These are phyloP conservation scores for Tipula helvola DNA, from an alignment of 2,888 invertebrate species.

Conservation along the genomic window DNA sequence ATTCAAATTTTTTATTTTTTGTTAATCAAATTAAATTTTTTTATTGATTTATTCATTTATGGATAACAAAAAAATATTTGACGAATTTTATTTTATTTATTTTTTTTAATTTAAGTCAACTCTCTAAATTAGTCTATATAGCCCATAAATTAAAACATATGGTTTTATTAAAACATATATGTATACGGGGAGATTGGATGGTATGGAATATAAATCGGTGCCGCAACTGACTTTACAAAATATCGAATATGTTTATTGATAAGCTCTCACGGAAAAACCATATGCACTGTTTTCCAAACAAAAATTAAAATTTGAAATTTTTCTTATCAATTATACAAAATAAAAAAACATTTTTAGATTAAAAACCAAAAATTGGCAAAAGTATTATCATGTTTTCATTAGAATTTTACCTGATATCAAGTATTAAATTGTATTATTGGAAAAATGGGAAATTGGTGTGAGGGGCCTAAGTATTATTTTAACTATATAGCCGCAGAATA, in stretches of 20 bases:
- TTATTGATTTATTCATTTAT: not conserved
- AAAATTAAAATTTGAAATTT: not conserved
- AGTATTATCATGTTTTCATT: not conserved
- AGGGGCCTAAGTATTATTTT: not conserved
- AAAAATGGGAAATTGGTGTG: not conserved
- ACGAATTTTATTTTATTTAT: not conserved
- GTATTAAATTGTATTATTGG: not conserved
- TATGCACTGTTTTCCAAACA: not conserved
- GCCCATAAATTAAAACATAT: not conserved
- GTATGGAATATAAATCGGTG: not conserved
- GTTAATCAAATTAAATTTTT: not conserved
- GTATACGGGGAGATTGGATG: not conserved
- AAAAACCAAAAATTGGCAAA: not conserved
- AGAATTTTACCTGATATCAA: not conserved
- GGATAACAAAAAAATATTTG: not conserved
- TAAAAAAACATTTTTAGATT: not conserved
- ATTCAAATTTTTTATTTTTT: not conserved
- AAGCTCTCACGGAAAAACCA: not conserved
- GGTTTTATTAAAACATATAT: not conserved
- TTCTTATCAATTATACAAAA: not conserved
- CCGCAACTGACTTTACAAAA: not conserved
- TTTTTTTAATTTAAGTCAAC: too few relatives aligned
- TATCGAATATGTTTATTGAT: not conserved
- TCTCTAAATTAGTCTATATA: not conserved
- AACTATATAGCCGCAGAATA: not conserved